Conservation (phyloP, 1,140 invertebrate species). For the Leptopilina clavipes region DNA sequence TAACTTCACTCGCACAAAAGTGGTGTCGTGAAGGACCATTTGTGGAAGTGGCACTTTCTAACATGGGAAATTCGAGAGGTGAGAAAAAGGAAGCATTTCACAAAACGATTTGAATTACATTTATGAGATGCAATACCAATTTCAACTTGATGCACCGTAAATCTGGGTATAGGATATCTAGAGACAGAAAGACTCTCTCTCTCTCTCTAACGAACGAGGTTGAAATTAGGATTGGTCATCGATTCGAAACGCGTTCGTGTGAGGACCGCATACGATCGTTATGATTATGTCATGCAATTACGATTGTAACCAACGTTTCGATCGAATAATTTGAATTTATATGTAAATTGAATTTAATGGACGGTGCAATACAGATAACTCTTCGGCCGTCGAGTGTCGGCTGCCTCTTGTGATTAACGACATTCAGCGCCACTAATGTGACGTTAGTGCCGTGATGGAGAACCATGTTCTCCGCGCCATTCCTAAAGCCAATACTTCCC, state of each 20-base stretch:
- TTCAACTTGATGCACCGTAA: not conserved
- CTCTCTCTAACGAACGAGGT: not conserved
- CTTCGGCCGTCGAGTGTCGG: conserved; percentile 40
- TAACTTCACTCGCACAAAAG: too few relatives aligned
- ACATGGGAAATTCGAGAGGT: too few relatives aligned
- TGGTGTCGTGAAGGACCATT: too few relatives aligned
- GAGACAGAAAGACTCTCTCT: not conserved
- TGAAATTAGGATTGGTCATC: conserved; percentile 17
- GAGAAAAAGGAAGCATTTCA: not conserved
- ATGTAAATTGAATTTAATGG: conserved; percentile 70
- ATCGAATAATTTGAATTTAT: conserved; percentile 65
- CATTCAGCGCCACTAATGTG: conserved; percentile 7
- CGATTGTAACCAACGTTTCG: conserved; percentile 57
- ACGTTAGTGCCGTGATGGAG: conserved; percentile 20
- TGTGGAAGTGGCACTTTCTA: too few relatives aligned
- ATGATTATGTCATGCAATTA: conserved; percentile 49
- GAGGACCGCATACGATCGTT: conserved; percentile 16
- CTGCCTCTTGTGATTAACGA: conserved; percentile 39
- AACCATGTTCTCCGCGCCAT: conserved; percentile 5
- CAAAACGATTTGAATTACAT: not conserved
- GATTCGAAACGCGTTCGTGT: not conserved
- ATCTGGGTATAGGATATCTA: not conserved
- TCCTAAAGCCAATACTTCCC: not conserved
- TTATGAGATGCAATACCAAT: conserved; percentile 30
- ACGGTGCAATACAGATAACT: conserved; percentile 58